These are phyloP conservation scores for Gymnocheta viridis DNA, from an alignment of 2,888 invertebrate species.

Conservation along the genomic window DNA sequence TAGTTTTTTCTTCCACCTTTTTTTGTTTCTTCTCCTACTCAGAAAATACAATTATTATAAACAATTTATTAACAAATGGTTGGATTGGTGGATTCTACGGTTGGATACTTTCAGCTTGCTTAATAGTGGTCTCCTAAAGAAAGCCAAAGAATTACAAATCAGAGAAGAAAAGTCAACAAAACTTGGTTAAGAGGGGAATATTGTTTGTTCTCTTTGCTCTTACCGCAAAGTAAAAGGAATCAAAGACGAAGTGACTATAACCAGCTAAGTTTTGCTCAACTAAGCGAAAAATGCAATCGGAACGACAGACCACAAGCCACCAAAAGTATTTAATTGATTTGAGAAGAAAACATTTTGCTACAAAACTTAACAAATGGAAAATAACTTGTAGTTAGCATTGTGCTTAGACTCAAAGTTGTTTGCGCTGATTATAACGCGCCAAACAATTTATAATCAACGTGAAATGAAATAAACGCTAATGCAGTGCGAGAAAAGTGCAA, in stretches of 20 bases:
- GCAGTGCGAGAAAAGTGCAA: slow-evolving; percentile 80
- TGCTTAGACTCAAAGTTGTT: slow-evolving; percentile 1
- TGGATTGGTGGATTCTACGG: slow-evolving; percentile 27
- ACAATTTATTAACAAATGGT: slow-evolving; percentile 64
- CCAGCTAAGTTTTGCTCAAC: not conserved
- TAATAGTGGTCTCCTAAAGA: slow-evolving; percentile 47
- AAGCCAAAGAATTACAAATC: not conserved
- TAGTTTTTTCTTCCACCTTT: slow-evolving; percentile 1
- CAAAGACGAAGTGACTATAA: not conserved
- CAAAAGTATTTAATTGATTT: not conserved
- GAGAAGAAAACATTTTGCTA: not conserved
- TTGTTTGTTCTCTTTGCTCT: slow-evolving; percentile 8
- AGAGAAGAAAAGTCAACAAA: slow-evolving; percentile 14
- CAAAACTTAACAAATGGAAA: not conserved
- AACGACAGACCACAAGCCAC: not conserved
- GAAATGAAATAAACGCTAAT: slow-evolving; percentile 75
- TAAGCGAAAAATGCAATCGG: not conserved
- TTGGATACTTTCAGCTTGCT: not conserved
- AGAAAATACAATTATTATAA: slow-evolving; percentile 58
- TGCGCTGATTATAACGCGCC: slow-evolving; percentile 50
- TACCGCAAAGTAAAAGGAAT: not conserved
- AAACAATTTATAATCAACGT: slow-evolving; percentile 74
- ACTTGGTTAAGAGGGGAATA: slow-evolving; percentile 46
- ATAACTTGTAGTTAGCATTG: slow-evolving; percentile 2
- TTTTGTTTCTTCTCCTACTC: slow-evolving; percentile 17